A percentile compares a stretch with the other conserved stretches of the same genome.
These are phyloP conservation scores for Anguilla japonica DNA, from an alignment of 2,113 vertebrate species.

Conservation along the genomic window DNA sequence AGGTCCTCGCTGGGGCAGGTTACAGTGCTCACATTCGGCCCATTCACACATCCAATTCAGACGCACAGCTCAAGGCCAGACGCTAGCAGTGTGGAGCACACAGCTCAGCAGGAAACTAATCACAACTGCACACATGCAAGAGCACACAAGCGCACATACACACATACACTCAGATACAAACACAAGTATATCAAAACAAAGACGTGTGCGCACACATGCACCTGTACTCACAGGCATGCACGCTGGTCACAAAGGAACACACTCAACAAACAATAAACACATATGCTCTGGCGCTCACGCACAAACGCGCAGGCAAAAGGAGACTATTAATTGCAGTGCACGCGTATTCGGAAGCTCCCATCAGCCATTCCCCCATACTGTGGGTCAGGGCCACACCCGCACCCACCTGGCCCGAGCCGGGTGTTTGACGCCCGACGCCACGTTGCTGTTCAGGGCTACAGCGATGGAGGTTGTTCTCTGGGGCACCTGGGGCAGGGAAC, in stretches of 20 bases:
- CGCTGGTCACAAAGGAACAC: too few species aligned
- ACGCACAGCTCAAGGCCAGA: background rate
- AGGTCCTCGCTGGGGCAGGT: background rate
- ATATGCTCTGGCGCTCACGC: background rate
- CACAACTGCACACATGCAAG: background rate
- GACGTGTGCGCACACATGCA: background rate
- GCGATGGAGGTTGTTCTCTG: conserved; percentile 90
- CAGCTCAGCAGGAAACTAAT: background rate
- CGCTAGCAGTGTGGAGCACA: background rate
- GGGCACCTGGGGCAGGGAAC: conserved; percentile 71
- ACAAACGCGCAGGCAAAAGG: background rate
- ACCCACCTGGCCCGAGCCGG: conserved; percentile 83
- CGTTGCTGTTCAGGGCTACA: conserved; percentile 84
- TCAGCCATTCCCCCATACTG: background rate
- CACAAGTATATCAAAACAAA: background rate
- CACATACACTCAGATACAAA: background rate
- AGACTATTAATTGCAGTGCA: background rate
- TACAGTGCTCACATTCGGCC: background rate
- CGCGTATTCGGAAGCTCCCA: background rate
- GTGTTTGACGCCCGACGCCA: conserved; percentile 75
- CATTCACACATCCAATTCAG: background rate
- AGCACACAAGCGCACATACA: background rate
- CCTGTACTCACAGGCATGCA: background rate
- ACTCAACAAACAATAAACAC: background rate
- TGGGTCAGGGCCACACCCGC: background rate